Evolutionary conservation across 64 coral and sea anemone species (phyloP), one percentile per base, ranked within the genome.

Genomic region (Catalaphyllia jardinei): DNA sequence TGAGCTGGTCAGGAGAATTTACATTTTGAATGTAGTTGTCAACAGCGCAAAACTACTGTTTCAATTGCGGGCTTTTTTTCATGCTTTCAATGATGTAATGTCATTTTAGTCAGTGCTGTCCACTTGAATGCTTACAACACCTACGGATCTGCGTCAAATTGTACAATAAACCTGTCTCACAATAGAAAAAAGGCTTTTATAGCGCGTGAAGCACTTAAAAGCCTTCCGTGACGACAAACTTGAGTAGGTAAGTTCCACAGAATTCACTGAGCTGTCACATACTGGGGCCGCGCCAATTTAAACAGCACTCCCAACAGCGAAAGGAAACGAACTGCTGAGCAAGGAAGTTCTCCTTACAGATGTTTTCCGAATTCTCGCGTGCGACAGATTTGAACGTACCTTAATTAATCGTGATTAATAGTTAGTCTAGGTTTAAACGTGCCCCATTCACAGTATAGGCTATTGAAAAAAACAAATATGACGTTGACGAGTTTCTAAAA

Each of bases 131-230:
- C 17, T 65, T 30, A 61, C 29, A 61, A 10, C 79, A 83, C 59
- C 60, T 12, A 42, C 79, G 79, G 31, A 65, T 62, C 49, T 77
- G 31, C 74, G 74, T 77, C 74, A 77, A 77, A 46, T 77, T 77
- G 39, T 50, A 77, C 74, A 77, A 46, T 49, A 46, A 50, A 63
- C 11, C 60, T 46, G 31, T 22, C 18, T 67, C 31, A 65, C 59
- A 83, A 49, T 50, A 51, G 2, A 6, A 7, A 51, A 77, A 77
- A n/a, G n/a, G 74, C 39, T 77, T 77, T 77, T 50, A 22, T 10
- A 77, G 31, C 20, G 73, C 13, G 0, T 49, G 10, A 77, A 50
- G 39, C 38, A 77, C 74, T 77, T 77, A 2, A 77, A 19, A 49
- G 35, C 20, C 18, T 22, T 51, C 19, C 52, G 18, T 77, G 74